A percentile compares a stretch with the other conserved stretches of the same genome.
These are phyloP conservation scores for Loripinus fragilis DNA, from an alignment of 2,888 invertebrate species.

Conservation along the genomic window DNA sequence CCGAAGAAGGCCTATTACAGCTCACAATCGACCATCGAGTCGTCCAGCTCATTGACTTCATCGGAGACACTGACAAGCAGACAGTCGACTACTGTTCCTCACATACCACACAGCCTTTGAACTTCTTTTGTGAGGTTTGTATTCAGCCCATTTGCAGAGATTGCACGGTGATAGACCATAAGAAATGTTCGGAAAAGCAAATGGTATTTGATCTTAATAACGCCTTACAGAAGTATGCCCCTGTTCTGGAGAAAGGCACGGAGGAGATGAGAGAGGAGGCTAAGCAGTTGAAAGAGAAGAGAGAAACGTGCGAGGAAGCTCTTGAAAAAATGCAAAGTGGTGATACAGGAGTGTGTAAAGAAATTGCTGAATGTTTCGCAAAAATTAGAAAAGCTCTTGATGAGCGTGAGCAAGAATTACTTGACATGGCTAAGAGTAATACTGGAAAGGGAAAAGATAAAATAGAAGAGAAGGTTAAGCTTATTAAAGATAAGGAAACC, in stretches of 20 bases:
- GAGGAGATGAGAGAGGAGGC: conserved; percentile 70
- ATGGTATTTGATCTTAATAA: conserved; percentile 74
- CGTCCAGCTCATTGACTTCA: conserved; percentile 77
- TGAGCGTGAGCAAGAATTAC: conserved; percentile 71
- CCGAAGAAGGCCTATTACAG: conserved; percentile 69
- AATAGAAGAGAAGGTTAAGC: conserved; percentile 62
- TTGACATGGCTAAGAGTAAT: conserved; percentile 63
- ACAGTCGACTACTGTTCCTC: conserved; percentile 75
- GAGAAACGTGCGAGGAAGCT: conserved; percentile 62
- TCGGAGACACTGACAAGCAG: conserved; percentile 72
- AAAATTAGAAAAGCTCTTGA: conserved; percentile 66
- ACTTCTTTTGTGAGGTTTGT: conserved; percentile 79
- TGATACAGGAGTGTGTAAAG: conserved; percentile 60
- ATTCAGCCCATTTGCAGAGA: conserved; percentile 72
- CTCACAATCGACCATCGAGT: conserved; percentile 75
- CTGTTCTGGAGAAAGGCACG: conserved; percentile 70
- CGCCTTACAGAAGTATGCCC: conserved; percentile 71
- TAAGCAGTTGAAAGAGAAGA: conserved; percentile 63
- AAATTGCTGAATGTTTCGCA: conserved; percentile 69
- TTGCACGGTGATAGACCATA: conserved; percentile 77
- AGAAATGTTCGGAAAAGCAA: conserved; percentile 66
- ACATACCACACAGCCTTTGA: conserved; percentile 74
- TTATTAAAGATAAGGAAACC: conserved; percentile 50
- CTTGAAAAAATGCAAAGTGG: conserved; percentile 62
- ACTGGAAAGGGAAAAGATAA: conserved; percentile 66